These are phyloP conservation scores for Thripadectes ignobilis DNA, from an alignment of 2,797 vertebrate genomes.

Conservation along the genomic window DNA sequence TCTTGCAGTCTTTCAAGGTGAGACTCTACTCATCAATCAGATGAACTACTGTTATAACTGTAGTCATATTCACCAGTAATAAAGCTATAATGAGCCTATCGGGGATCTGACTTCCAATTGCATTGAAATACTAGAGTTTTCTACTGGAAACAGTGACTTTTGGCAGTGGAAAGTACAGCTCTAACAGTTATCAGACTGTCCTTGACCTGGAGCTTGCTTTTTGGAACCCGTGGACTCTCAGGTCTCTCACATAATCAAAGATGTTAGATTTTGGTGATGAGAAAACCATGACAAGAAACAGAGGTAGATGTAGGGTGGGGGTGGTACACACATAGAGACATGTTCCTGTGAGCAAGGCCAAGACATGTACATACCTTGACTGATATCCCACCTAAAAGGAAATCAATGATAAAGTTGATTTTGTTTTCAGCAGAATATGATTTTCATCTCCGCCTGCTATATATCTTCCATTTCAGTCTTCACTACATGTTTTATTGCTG, in stretches of 20 bases:
- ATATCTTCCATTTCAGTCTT: neutral
- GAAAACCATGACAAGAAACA: neutral
- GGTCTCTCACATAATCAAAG: neutral
- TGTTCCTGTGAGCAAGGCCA: neutral
- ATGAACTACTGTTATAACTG: neutral
- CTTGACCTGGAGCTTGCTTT: neutral
- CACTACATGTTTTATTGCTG: neutral
- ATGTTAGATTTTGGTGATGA: neutral
- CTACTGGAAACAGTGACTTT: neutral
- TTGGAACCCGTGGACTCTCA: neutral
- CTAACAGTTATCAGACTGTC: neutral
- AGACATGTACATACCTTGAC: neutral
- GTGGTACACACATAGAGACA: neutral
- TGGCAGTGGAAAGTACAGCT: neutral
- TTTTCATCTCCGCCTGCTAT: neutral
- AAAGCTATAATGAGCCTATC: neutral
- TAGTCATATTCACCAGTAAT: neutral
- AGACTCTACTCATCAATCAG: neutral
- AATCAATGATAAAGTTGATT: neutral
- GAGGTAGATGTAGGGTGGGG: neutral
- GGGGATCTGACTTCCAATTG: neutral
- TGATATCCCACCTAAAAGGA: neutral
- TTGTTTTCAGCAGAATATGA: neutral
- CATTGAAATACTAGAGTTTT: neutral
- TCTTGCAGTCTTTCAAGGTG: neutral